phyloP scores from a whole-genome alignment of 2,888 invertebrate species.

The Strigamia crassipes region DNA sequence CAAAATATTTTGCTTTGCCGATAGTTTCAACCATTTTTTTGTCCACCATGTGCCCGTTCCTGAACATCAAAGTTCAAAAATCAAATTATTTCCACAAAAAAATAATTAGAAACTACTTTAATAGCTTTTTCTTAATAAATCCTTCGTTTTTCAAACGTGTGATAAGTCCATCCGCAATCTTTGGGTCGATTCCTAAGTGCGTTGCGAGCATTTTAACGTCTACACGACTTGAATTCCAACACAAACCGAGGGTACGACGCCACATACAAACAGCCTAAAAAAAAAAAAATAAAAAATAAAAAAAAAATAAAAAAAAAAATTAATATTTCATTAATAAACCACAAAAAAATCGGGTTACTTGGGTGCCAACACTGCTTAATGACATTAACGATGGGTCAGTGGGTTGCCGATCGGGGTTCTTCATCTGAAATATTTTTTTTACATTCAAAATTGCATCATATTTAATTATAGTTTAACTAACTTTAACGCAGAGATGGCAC shows the following conservation, averaged over 20 bases:
- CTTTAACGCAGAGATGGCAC: conserved; percentile 35
- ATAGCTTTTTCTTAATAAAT: conserved; percentile 12
- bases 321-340: not conserved
- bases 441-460: too few species aligned
- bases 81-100: too few species aligned
- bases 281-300: not conserved
- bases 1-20: not conserved
- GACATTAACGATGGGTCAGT: not conserved
- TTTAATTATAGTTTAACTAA: not conserved
- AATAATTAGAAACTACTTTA: not conserved
- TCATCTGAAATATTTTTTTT: not conserved
- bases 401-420: not conserved
- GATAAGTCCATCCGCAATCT: not conserved
- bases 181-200: not conserved
- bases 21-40: not conserved
- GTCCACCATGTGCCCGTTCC: not conserved
- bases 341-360: not conserved
- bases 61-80: not conserved
- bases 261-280: conserved; percentile 23
- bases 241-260: not conserved
- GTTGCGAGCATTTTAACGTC: too few species aligned
- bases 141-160: conserved; percentile 15
- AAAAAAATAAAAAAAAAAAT: not conserved
- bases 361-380: not conserved
- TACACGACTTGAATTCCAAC: not conserved